Evolutionary conservation across 1,140 invertebrate species (phyloP).

Genomic region (Brachionus rotundiformis): DNA sequence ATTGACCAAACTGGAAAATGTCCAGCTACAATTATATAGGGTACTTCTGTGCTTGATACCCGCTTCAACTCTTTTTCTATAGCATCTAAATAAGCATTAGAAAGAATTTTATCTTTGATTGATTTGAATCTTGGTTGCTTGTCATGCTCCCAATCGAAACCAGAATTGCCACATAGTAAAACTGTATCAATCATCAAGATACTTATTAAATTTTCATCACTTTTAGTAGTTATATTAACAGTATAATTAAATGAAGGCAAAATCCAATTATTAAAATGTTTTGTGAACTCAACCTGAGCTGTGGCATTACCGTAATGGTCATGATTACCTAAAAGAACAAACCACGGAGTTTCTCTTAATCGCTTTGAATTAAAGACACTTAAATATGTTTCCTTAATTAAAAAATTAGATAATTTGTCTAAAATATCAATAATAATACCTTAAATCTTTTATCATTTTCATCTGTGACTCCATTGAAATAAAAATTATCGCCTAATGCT

Average conservation of each 20-base stretch:
- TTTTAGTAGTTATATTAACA: conserved; percentile 56
- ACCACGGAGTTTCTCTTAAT: conserved; percentile 60
- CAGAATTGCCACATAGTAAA: conserved; percentile 64
- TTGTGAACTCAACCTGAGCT: conserved; percentile 62
- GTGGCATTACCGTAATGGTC: conserved; percentile 64
- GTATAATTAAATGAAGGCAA: conserved; percentile 61
- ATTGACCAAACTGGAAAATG: conserved; percentile 65
- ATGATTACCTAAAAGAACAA: conserved; percentile 63
- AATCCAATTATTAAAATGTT: conserved; percentile 64
- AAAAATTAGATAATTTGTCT: not conserved
- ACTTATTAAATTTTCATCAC: conserved; percentile 56
- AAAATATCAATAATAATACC: conserved; percentile 52
- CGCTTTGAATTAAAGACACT: conserved; percentile 54
- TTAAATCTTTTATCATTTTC: conserved; percentile 56
- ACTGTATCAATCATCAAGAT: conserved; percentile 66
- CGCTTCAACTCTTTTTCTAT: conserved; percentile 10
- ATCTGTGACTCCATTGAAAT: conserved; percentile 55
- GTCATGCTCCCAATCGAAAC: conserved; percentile 53
- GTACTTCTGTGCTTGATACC: not conserved
- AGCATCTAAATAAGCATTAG: conserved; percentile 24
- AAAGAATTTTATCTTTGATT: conserved; percentile 18
- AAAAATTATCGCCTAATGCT: conserved; percentile 57
- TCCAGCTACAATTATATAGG: conserved; percentile 43
- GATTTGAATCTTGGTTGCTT: conserved; percentile 33
- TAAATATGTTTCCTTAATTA: conserved; percentile 57